Base-by-base conservation (phyloP, 2,888 invertebrate genomes). In the Thysanoteuthis rhombus region DNA sequence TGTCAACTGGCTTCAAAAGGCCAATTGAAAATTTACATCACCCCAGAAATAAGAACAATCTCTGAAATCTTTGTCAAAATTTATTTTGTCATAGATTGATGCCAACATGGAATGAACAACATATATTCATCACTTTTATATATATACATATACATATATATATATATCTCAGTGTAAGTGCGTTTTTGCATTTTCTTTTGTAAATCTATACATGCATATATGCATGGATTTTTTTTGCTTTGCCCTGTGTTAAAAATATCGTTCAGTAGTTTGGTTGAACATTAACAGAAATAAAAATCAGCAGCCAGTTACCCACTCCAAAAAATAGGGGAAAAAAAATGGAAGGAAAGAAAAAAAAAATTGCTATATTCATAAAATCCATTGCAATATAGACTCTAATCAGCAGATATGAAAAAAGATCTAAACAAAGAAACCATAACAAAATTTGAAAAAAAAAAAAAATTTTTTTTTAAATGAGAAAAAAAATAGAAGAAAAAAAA, bases 311-410 rank as follows among this genome's bases (percentile, higher is more conserved):
- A 75, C 16, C 16, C 75, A 16, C 12, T 6, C 4, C 10, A 75
- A 19, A n/a, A 75, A 75, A 16, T 16, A 75, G 19, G 19, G n/a
- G n/a, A 75, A 36, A 75, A n/a, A 75, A n/a, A 75, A 75, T n/a
- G 19, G 12, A 16, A 75, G 36, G 36, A 4, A 75, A n/a, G n/a
- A n/a, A 75, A n/a, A 75, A n/a, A 75, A n/a, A 75, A 75, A 75
- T 75, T n/a, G 75, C 75, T 75, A 75, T n/a, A n/a, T 75, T 75
- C 36, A 75, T 75, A 36, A 93, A 52, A 19, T 42, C 93, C 38
- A 93, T 40, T n/a, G 92, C 94, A 38, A 93, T 93, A 32, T 89
- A 42, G 94, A 94, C 92, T 75, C 92, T 94, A 90, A 42, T 40
- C 92, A 92, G 92, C 45, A 92, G 45, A 32, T 40, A 45, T n/a